Conservation (phyloP, 1,140 invertebrate genomes). For the Diprion similis region DNA sequence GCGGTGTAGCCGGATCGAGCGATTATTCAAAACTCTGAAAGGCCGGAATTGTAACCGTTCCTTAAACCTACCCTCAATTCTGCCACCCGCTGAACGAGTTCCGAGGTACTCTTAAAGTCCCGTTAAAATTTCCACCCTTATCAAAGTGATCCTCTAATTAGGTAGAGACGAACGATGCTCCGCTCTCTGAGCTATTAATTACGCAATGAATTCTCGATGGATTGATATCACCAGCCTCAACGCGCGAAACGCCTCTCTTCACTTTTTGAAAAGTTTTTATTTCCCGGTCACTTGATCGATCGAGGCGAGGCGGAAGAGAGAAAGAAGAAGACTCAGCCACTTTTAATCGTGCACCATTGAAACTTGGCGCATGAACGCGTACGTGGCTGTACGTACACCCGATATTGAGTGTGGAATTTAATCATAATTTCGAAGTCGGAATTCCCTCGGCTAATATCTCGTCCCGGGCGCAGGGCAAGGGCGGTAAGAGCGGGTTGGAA, state of each 20-base stretch:
- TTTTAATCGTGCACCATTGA: too few relatives aligned
- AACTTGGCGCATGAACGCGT: too few relatives aligned
- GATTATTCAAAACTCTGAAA: neutral
- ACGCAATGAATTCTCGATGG: too few relatives aligned
- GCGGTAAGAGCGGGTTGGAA: neutral
- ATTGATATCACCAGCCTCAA: too few relatives aligned
- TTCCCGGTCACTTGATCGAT: neutral
- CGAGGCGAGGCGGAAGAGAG: too few relatives aligned
- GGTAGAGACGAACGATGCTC: neutral
- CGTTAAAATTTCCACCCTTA: neutral
- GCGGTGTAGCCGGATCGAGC: too few relatives aligned
- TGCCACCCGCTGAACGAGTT: neutral
- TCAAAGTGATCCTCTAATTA: neutral
- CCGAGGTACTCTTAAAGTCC: neutral
- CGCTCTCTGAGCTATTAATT: too few relatives aligned
- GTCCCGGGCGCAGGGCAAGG: neutral
- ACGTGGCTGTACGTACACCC: neutral
- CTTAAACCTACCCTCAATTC: neutral
- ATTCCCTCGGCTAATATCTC: slow-evolving; percentile 37
- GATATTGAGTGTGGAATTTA: slow-evolving; percentile 9
- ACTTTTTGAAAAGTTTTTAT: neutral
- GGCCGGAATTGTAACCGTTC: neutral
- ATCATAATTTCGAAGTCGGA: slow-evolving; percentile 33
- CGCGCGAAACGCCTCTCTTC: too few relatives aligned
- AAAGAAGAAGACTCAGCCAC: too few relatives aligned